Percentiles rank a stretch among this genome's conserved stretches.
These are phyloP conservation scores for Lepilemur septentrionalis DNA, from an alignment of 2,797 vertebrate species.

Conservation along the genomic window DNA sequence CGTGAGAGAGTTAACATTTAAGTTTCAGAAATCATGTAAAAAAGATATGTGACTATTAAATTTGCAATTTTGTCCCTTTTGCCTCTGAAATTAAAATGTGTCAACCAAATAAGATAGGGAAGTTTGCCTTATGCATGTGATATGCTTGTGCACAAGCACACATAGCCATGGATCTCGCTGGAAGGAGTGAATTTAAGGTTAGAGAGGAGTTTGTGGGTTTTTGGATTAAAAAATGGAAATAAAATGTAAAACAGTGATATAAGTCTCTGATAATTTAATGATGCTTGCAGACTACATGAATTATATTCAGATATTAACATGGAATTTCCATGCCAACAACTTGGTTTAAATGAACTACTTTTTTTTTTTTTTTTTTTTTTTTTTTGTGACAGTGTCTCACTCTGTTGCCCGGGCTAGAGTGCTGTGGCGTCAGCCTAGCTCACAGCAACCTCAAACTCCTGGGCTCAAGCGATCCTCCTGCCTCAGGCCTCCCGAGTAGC, in stretches of 20 bases:
- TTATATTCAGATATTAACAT: slow-evolving; percentile 5
- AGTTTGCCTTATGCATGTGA: background rate
- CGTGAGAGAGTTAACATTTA: background rate
- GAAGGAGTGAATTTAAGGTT: background rate
- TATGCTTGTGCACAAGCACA: background rate
- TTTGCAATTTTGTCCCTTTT: slow-evolving; percentile 18
- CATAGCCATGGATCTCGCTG: background rate
- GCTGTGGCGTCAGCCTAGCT: too few relatives aligned
- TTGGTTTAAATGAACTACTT: slow-evolving; percentile 40
- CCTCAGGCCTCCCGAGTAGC: too few relatives aligned
- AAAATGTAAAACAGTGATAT: slow-evolving; percentile 3
- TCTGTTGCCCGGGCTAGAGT: too few relatives aligned
- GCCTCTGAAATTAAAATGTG: background rate
- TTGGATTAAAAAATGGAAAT: slow-evolving; percentile 4
- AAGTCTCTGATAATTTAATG: slow-evolving; percentile 20
- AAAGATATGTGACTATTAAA: background rate
- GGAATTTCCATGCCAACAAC: background rate
- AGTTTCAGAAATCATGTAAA: slow-evolving; percentile 6
- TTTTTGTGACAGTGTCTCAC: too few relatives aligned
- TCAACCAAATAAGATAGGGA: background rate
- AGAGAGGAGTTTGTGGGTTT: background rate
- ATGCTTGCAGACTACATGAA: background rate
- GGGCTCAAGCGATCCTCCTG: too few relatives aligned
- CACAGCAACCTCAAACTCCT: too few relatives aligned
- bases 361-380: background rate